These are phyloP conservation scores for Crossocerus cetratus DNA, from an alignment of 2,888 invertebrate genomes.

Conservation along the genomic window DNA sequence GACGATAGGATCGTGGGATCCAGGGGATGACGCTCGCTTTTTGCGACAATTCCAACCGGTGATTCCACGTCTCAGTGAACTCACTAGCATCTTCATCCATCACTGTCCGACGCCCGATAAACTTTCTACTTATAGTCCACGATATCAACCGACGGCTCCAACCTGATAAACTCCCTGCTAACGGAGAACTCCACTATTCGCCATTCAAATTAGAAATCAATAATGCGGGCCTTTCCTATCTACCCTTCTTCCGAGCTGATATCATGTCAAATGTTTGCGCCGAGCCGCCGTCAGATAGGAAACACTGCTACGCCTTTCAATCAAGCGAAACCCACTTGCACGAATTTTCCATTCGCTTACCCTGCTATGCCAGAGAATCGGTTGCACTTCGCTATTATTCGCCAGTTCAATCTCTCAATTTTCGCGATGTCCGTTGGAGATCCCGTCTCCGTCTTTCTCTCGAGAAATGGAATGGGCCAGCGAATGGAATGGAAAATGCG, in stretches of 20 bases:
- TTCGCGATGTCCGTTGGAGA: background rate
- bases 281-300: no score
- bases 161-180: conserved; percentile 18
- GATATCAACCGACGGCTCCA: conserved; percentile 13
- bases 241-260: background rate
- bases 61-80: conserved; percentile 17
- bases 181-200: conserved; percentile 13
- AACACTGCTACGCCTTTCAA: background rate
- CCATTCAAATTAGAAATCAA: background rate
- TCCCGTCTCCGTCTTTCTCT: conserved; percentile 4
- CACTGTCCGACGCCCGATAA: conserved; percentile 40
- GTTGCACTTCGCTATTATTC: conserved; percentile 1
- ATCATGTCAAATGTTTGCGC: background rate
- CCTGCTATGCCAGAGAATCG: background rate
- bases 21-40: background rate
- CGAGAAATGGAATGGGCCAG: background rate
- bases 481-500: conserved; percentile 13
- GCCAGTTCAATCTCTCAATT: conserved; percentile 4
- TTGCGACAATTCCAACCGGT: background rate
- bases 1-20: no score
- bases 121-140: conserved; percentile 43
- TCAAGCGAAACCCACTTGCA: conserved; percentile 1
- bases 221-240: background rate
- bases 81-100: conserved; percentile 31
- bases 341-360: background rate